Base-by-base conservation (phyloP, 2,113 vertebrate species). In the Chascanopsetta lugubris region DNA sequence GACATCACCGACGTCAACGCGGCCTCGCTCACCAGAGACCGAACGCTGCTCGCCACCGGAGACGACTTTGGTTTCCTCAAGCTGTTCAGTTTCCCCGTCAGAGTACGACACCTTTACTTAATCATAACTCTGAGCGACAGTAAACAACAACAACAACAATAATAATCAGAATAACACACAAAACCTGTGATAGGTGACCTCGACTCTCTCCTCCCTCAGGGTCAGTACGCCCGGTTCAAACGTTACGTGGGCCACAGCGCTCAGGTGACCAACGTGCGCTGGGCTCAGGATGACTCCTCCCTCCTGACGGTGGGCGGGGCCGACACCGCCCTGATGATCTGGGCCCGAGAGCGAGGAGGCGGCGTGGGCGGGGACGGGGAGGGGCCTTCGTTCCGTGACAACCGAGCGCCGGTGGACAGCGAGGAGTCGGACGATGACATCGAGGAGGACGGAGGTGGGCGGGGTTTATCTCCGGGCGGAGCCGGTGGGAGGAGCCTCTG, bases 61-160 rank as follows among this genome's bases (percentile, higher is more conserved):
- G 97, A 99, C 22, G 97, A 99, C 48, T 98, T 98, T 1, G 97
- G 96, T n/a, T 98, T 98, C 67, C 93, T 98, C 61, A 99, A 99
- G 81, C 94, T 98, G 30, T 99, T 98, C 75, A 89, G 93, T 12
- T 97, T 94, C 63, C 97, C 97, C 0, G 94, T 94, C 61, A 95
- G 95, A 93, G 97, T 98, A 93, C 83, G 79, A 53, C 27, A 20
- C 8, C 8, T 18, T 38, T 36, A 18, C 40, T 18, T 18, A 17
- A 15, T 36, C 34, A 5, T 38, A 38, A 38, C 29, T 30, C 29
- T 30, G 29, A 29, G n/a, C n/a, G n/a, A n/a, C n/a, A n/a, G n/a
- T n/a, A n/a, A n/a, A n/a, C n/a, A n/a, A n/a, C n/a, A n/a, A n/a
- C n/a, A n/a, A n/a, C n/a, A n/a, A n/a, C n/a, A n/a, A n/a, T n/a